Conservation (phyloP, 2,888 invertebrate species). For the Polylopha cassiicola region DNA sequence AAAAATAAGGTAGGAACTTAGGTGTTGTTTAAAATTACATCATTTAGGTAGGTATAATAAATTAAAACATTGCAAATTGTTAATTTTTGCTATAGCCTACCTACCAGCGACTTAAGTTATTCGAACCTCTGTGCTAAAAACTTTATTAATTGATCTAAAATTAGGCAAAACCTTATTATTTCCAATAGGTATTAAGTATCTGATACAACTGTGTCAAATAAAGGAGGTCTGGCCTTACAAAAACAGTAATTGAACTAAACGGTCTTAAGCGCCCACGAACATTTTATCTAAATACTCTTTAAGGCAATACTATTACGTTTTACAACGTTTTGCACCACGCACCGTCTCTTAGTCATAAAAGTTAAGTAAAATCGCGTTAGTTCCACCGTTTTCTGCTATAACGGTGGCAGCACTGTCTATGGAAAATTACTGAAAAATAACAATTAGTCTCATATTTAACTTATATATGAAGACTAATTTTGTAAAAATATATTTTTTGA, state of each 20-base stretch:
- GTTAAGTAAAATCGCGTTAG: constrained; percentile 44
- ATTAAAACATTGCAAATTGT: no score
- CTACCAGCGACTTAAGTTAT: no score
- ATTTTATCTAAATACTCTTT: constrained; percentile 43
- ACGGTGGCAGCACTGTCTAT: constrained; percentile 46
- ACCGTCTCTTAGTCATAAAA: constrained; percentile 33
- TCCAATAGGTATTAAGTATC: no score
- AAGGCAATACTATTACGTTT: constrained; percentile 42
- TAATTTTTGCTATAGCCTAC: no score
- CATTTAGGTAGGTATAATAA: no score
- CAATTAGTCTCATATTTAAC: no score
- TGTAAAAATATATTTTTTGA: not conserved
- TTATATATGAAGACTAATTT: not conserved
- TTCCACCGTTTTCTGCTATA: constrained; percentile 44
- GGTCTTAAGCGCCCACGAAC: constrained; percentile 35
- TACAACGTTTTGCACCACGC: constrained; percentile 44
- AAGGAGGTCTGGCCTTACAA: not conserved
- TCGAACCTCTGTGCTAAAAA: no score
- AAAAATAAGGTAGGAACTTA: no score
- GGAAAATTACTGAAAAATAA: not conserved
- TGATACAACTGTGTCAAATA: no score
- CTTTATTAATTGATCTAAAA: no score
- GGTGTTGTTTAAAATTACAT: no score
- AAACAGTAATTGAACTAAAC: constrained; percentile 26
- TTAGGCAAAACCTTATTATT: no score